A percentile compares a stretch with the other conserved stretches of the same genome.
Evolutionary conservation across 2,113 vertebrate genomes (phyloP).

Genomic region (Ammodytes marinus): DNA sequence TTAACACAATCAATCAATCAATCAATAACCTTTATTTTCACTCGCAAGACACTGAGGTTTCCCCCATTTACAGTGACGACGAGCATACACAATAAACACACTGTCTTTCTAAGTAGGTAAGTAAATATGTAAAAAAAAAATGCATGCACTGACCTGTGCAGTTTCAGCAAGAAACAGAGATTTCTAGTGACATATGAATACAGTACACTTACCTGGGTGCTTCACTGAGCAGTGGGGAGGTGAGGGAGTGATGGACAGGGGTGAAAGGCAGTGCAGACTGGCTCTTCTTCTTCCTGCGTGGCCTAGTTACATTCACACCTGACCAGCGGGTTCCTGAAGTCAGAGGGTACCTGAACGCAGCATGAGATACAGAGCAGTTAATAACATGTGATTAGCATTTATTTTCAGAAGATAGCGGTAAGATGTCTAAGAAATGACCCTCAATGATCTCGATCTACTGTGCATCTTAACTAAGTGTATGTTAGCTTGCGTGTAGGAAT

Average conservation of each 20-base stretch:
- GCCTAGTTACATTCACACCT: not conserved
- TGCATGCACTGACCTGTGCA: not conserved
- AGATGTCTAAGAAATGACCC: not conserved
- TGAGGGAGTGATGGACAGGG: constrained; percentile 78
- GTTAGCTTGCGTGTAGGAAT: not conserved
- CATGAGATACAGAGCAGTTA: not conserved
- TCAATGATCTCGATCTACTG: not conserved
- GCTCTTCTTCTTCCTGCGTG: constrained; percentile 48
- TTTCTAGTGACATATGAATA: not conserved
- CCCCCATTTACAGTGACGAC: no score
- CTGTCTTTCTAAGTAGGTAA: not conserved
- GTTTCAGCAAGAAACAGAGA: not conserved
- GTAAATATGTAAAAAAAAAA: not conserved
- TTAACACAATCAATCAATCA: not conserved
- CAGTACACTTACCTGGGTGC: constrained; percentile 71
- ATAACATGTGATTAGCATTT: not conserved
- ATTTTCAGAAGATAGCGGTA: not conserved
- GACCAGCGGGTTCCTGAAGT: not conserved
- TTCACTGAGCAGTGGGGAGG: constrained; percentile 59
- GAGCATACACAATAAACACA: no score
- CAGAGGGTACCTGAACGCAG: constrained; percentile 54
- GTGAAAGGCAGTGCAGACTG: constrained; percentile 72
- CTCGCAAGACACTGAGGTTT: no score
- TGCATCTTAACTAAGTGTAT: not conserved
- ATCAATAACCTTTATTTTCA: no score